Base-by-base conservation (phyloP, 2,888 invertebrate species). In the Metacarcinus magister region DNA sequence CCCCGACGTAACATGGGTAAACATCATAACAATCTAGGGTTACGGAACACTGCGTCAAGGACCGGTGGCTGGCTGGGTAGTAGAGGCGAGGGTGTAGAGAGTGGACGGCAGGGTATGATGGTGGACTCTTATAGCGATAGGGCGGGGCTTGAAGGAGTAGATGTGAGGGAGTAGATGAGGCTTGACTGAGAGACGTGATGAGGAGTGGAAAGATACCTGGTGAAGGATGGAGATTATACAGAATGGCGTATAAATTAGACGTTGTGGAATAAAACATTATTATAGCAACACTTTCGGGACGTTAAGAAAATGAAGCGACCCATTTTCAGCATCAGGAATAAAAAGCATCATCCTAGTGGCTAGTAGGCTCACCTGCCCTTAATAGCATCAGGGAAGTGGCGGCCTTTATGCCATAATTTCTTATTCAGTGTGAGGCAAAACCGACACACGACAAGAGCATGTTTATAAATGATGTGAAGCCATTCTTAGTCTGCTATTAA, bases 1-100 rank as follows among this genome's bases (percentile, higher is more conserved):
- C 87, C 87, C 87, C 16, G 32, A 87, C 87, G 87, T 19, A 93
- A 93, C 93, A 19, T 46, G 93, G 44, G 44, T 67, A 93, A 93
- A 93, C 75, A 82, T 44, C 67, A 75, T 46, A 82, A 93, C 75
- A 93, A 8, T 67, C 8, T 93, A 82, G 75, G 67, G 82, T 93
- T 93, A 67, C 75, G 28, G 93, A 82, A 32, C 43, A 60, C 28
- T 60, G 60, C 28, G 87, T 10, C 13, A 39, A 87, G 87, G 87
- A 87, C 32, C 39, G 13, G 16, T 87, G 39, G 87, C n/a, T 92
- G 92, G 92, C n/a, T 92, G 48, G 60, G 92, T 19, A 28, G 28
- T 19, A 28, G 92, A 46, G 92, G 92, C 32, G 82, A 7, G 28
- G 28, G 10, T 7, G 82, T 28, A 0, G 28, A 28, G 13, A 82